Percentiles rank a stretch among this genome's conserved stretches.
These are phyloP conservation scores for Frankliniella intonsa DNA, from an alignment of 2,888 invertebrate genomes.

Conservation along the genomic window DNA sequence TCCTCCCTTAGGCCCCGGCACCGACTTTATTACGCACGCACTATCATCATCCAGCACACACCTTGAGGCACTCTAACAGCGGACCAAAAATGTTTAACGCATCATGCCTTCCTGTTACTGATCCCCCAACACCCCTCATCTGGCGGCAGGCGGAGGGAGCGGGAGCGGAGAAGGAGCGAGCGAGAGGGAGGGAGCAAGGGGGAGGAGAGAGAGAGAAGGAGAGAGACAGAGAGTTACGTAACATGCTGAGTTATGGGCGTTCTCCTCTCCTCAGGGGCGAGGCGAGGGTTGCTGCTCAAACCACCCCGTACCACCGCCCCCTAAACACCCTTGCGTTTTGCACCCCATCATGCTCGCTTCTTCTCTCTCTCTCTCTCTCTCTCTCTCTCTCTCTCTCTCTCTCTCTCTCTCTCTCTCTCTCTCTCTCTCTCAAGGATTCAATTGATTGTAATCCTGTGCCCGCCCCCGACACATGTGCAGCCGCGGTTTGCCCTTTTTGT, in stretches of 20 bases:
- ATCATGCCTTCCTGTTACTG: too few species aligned
- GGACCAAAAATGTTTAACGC: too few species aligned
- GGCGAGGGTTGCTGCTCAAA: not conserved
- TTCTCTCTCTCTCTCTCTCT: not conserved
- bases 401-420: not conserved
- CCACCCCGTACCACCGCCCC: conserved; percentile 9
- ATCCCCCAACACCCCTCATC: too few species aligned
- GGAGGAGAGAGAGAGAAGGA: not conserved
- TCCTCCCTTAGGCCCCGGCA: too few species aligned
- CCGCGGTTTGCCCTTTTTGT: conserved; percentile 18
- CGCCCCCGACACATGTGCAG: conserved; percentile 15
- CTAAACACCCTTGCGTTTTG: conserved; percentile 21
- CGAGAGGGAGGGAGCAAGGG: conserved; percentile 16
- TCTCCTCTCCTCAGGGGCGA: not conserved
- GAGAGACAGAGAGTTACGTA: not conserved
- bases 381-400: not conserved
- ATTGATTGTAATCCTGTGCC: conserved; percentile 14
- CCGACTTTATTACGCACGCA: too few species aligned
- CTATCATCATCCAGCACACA: too few species aligned
- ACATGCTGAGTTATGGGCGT: conserved; percentile 11
- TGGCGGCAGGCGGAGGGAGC: too few species aligned
- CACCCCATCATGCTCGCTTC: not conserved
- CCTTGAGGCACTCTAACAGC: too few species aligned
- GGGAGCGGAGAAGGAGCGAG: not conserved
- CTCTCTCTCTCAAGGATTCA: conserved; percentile 17